These are phyloP conservation scores for Eurytoma adleriae DNA, from an alignment of 2,888 invertebrate species.

Conservation along the genomic window DNA sequence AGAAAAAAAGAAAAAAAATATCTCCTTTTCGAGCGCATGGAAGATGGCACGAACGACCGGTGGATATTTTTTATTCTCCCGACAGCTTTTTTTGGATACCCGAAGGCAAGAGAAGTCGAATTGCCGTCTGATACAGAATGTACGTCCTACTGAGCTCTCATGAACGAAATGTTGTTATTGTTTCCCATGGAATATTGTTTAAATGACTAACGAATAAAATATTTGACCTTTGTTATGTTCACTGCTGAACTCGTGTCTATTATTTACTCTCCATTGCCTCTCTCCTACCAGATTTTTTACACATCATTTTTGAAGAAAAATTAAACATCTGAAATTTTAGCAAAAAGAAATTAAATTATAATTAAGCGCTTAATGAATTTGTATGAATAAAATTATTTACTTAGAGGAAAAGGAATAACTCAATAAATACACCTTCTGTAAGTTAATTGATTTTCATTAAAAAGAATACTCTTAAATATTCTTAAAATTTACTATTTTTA, in stretches of 20 bases:
- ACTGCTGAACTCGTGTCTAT: constrained; percentile 30
- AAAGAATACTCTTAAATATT: background rate
- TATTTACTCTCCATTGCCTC: background rate
- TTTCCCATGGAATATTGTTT: constrained; percentile 71
- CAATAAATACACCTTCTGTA: constrained; percentile 19
- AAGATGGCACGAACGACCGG: constrained; percentile 43
- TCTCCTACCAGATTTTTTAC: background rate
- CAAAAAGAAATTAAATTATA: background rate
- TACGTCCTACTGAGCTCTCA: constrained; percentile 65
- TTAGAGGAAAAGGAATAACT: background rate
- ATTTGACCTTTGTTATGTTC: constrained; percentile 60
- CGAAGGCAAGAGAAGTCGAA: constrained; percentile 59
- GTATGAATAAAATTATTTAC: constrained; percentile 5
- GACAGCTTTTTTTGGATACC: constrained; percentile 72
- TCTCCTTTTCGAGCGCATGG: constrained; percentile 65
- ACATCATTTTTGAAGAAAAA: too few species aligned
- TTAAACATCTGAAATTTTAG: too few species aligned
- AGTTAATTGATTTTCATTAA: constrained; percentile 13
- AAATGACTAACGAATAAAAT: constrained; percentile 69
- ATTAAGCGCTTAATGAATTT: background rate
- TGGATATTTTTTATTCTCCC: constrained; percentile 70
- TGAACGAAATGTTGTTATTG: constrained; percentile 69
- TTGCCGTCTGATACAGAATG: constrained; percentile 58
- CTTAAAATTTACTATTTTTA: background rate
- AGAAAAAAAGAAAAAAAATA: constrained; percentile 49